Evolutionary conservation across 2,113 vertebrate species (phyloP).

Genomic region (Eidolon helvum): DNA sequence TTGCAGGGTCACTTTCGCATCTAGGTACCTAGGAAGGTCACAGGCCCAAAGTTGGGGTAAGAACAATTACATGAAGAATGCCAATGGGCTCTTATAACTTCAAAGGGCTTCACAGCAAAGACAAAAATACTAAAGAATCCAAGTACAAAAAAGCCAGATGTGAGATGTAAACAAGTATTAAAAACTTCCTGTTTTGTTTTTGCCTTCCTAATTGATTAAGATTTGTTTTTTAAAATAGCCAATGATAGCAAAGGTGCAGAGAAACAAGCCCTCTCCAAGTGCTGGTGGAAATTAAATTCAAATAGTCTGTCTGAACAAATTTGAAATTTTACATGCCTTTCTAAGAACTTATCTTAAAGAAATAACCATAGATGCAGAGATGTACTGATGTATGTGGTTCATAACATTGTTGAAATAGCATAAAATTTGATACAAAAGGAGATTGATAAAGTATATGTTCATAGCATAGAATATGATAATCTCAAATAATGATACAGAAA

Average conservation of each 20-base stretch:
- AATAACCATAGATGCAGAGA: neutral
- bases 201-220: neutral
- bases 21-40: neutral
- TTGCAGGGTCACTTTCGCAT: neutral
- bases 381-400: neutral
- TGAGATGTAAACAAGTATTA: neutral
- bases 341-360: neutral
- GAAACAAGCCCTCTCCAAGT: neutral
- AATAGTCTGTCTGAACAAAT: neutral
- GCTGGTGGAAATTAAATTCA: neutral
- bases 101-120: neutral
- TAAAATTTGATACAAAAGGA: neutral
- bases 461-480: neutral
- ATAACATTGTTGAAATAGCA: neutral
- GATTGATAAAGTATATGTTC: neutral
- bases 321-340: neutral
- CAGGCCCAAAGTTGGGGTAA: neutral
- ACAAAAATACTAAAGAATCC: neutral
- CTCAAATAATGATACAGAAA: neutral
- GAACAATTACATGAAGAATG: neutral
- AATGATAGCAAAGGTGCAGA: neutral
- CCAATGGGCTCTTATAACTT: neutral
- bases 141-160: neutral
- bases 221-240: neutral
- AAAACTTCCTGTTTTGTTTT: neutral